Percentiles rank a stretch among this genome's conserved stretches.
These are phyloP conservation scores for Helicoverpa armigera DNA, from an alignment of 1,140 invertebrate species.

Conservation along the genomic window DNA sequence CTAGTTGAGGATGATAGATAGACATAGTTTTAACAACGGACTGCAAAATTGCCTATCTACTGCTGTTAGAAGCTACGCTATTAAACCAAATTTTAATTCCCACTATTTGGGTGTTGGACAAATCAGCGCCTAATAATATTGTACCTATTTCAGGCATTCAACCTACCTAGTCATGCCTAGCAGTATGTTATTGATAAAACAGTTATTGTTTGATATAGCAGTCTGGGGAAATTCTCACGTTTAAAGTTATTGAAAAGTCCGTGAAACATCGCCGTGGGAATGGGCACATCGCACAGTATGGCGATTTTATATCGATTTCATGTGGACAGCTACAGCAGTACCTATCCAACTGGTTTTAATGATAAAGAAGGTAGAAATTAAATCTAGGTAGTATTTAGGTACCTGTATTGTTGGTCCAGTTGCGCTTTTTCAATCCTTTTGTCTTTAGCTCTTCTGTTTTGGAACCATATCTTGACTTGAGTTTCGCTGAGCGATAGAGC, in stretches of 20 bases:
- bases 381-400: not conserved
- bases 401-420: constrained; percentile 97
- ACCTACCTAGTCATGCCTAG: no score
- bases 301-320: not conserved
- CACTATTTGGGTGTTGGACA: not conserved
- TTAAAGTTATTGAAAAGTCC: not conserved
- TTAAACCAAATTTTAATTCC: no score
- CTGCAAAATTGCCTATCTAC: no score
- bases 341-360: not conserved
- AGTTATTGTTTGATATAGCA: no score
- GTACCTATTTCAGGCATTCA: no score
- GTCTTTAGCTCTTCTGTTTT: constrained; percentile 97
- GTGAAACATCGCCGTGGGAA: not conserved
- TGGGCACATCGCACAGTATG: not conserved
- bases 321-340: no score
- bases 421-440: constrained; percentile 98
- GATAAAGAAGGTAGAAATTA: not conserved
- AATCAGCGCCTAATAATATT: no score
- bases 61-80: no score
- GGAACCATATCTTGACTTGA: constrained; percentile 99
- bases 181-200: no score
- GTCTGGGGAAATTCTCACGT: not conserved
- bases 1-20: no score
- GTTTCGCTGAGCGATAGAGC: constrained; percentile 95
- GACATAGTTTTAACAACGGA: no score